Evolutionary conservation across 2,113 vertebrate genomes (phyloP).

Genomic region (Mirza zaza): DNA sequence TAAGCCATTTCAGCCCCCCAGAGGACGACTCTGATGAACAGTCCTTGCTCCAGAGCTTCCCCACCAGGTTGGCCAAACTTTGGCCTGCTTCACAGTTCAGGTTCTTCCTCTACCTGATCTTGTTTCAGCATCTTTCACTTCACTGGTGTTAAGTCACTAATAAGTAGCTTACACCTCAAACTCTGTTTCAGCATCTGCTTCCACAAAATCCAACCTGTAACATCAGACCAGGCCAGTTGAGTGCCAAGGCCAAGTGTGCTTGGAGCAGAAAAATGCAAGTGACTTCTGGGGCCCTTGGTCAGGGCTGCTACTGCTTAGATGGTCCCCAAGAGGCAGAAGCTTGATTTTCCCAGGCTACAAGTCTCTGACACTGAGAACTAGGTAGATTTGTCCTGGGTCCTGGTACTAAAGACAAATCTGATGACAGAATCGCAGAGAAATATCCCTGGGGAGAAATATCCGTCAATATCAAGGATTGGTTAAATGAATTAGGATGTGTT

Average conservation of each 20-base stretch:
- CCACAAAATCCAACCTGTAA: background rate
- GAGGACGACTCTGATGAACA: background rate
- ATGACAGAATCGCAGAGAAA: background rate
- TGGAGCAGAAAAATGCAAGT: background rate
- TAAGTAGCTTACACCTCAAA: background rate
- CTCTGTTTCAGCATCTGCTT: conserved; percentile 14
- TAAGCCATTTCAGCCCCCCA: background rate
- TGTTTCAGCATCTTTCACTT: background rate
- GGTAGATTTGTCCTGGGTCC: background rate
- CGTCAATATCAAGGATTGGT: background rate
- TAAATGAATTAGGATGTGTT: background rate
- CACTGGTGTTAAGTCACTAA: background rate
- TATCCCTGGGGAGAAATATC: background rate
- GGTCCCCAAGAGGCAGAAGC: background rate
- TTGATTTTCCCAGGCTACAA: conserved; percentile 18
- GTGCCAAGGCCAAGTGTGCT: background rate
- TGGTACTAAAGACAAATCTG: background rate
- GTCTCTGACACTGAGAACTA: background rate
- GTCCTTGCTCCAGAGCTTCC: background rate
- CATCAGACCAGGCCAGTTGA: background rate
- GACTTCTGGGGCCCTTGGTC: background rate
- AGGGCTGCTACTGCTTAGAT: background rate
- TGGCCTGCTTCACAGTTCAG: background rate
- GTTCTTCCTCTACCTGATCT: background rate
- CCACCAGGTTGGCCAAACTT: background rate